Percentiles rank a stretch among this genome's conserved stretches.
phyloP scores from a whole-genome alignment of 1,140 invertebrate genomes.

The Armadillidium nasatum region DNA sequence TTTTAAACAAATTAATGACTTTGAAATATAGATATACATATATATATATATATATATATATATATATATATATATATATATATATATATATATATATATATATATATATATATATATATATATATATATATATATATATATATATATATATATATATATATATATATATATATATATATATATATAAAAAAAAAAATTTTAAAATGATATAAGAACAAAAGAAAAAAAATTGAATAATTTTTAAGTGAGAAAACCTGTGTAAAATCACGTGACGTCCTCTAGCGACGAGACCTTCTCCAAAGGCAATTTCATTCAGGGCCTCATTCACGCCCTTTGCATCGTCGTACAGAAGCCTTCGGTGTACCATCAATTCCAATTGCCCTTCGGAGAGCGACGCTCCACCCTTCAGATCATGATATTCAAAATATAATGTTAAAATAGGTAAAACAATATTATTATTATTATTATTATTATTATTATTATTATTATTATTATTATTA shows the following conservation, averaged over 20 bases:
- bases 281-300: constrained; percentile 69
- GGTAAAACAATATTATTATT: not conserved
- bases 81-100: too few relatives aligned
- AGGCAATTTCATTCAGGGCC: constrained; percentile 80
- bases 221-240: not conserved
- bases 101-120: not conserved
- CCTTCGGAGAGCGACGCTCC: constrained; percentile 16
- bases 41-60: too few relatives aligned
- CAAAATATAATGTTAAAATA: not conserved
- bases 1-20: too few relatives aligned
- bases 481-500: too few relatives aligned
- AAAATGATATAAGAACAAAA: too few relatives aligned
- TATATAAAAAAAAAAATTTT: not conserved
- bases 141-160: not conserved
- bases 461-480: too few relatives aligned
- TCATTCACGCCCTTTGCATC: constrained; percentile 56
- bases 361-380: constrained; percentile 22
- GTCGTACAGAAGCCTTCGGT: constrained; percentile 16
- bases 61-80: too few relatives aligned
- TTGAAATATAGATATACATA: too few relatives aligned
- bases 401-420: constrained; percentile 1
- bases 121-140: not conserved
- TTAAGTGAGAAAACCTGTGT: constrained; percentile 30
- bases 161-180: not conserved
- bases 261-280: constrained; percentile 63